Conservation (phyloP, 2,113 vertebrate genomes). For the Amphiprion percula region DNA sequence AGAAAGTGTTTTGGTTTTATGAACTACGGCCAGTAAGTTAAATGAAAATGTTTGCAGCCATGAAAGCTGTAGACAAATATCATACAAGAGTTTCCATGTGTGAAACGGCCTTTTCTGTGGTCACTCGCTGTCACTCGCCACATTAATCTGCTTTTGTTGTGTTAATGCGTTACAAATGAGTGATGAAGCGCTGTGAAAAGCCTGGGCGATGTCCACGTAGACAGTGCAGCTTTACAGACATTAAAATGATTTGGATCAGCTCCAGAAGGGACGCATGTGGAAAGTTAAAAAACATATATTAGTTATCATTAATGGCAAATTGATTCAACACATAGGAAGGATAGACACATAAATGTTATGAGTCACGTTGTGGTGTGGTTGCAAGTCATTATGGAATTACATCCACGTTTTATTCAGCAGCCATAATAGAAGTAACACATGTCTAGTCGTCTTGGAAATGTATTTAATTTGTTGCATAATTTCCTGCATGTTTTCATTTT, state of each 20-base stretch:
- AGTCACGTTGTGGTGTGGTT: not conserved
- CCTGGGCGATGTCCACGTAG: not conserved
- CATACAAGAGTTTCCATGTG: not conserved
- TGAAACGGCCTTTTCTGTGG: not conserved
- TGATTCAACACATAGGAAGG: not conserved
- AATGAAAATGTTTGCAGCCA: not conserved
- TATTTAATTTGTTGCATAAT: not conserved
- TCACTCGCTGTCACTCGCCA: slow-evolving; percentile 5
- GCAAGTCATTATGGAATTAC: not conserved
- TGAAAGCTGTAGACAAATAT: slow-evolving; percentile 21
- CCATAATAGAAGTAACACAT: slow-evolving; percentile 2
- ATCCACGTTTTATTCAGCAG: not conserved
- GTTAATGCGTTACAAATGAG: slow-evolving; percentile 30
- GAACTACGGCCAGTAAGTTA: not conserved
- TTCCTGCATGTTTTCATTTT: not conserved
- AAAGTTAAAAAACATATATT: not conserved
- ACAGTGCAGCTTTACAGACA: too few species aligned
- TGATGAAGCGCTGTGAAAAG: not conserved
- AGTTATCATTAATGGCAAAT: not conserved
- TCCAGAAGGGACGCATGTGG: not conserved
- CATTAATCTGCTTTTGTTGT: slow-evolving; percentile 29
- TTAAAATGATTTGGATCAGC: too few species aligned
- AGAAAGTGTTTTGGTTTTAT: not conserved
- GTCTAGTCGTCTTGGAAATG: not conserved
- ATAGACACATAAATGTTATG: not conserved